phyloP scores from a whole-genome alignment of 2,797 vertebrate genomes.

The Pseudomugil tenellus region DNA sequence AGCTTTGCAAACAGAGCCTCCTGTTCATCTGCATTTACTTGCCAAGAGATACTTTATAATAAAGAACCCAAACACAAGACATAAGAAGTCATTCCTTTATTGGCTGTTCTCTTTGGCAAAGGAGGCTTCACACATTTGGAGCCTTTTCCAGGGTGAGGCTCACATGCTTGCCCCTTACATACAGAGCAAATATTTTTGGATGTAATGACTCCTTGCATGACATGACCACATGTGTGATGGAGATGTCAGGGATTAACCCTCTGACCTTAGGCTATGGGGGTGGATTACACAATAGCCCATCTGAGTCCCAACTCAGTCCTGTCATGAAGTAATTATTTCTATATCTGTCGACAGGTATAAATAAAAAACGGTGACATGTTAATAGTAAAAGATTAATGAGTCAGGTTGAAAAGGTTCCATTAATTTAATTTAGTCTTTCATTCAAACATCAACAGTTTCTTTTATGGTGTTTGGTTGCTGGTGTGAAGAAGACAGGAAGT shows the following conservation, averaged over 20 bases:
- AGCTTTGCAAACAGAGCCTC: conserved; percentile 6
- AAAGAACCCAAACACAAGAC: neutral
- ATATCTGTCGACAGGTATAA: neutral
- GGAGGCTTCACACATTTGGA: neutral
- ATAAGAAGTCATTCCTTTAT: neutral
- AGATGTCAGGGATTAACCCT: neutral
- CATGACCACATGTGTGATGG: neutral
- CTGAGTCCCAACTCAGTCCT: neutral
- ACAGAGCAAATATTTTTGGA: conserved; percentile 11
- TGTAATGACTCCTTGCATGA: neutral
- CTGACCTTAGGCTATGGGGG: neutral
- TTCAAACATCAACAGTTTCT: neutral
- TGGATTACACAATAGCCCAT: neutral
- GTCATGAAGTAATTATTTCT: neutral
- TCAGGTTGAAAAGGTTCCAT: neutral
- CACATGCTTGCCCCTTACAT: neutral
- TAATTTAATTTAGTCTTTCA: neutral
- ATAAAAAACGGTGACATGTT: neutral
- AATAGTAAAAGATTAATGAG: neutral
- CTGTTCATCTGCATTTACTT: neutral
- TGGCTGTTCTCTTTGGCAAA: neutral
- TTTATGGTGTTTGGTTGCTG: neutral
- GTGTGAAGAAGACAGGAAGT: neutral
- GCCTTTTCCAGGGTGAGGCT: neutral
- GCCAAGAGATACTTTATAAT: neutral